phyloP scores from a whole-genome alignment of 2,888 invertebrate genomes.

The Charanyca ferruginea region DNA sequence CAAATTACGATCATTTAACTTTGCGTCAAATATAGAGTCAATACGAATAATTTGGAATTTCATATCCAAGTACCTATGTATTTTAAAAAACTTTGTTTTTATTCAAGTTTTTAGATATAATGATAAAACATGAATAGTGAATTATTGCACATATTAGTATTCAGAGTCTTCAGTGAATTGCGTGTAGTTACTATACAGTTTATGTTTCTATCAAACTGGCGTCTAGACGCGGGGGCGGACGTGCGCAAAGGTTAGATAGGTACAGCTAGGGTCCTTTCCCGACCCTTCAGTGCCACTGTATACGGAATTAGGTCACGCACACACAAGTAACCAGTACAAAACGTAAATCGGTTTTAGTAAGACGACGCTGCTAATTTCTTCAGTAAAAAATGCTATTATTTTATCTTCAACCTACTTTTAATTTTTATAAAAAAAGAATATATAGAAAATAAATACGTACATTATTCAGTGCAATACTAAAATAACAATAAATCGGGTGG shows the following conservation, averaged over 20 bases:
- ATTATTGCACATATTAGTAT: constrained; percentile 38
- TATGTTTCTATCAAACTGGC: constrained; percentile 64
- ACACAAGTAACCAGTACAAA: constrained; percentile 43
- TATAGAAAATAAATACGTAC: neutral
- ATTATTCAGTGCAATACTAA: constrained; percentile 9
- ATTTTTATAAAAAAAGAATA: neutral
- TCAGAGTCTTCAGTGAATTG: constrained; percentile 53
- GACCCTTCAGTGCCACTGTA: constrained; percentile 66
- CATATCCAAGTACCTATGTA: too few species aligned
- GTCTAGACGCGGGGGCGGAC: constrained; percentile 86
- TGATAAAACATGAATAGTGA: constrained; percentile 25
- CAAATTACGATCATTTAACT: constrained; percentile 29
- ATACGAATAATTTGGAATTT: neutral
- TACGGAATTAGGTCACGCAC: constrained; percentile 71
- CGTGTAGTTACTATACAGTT: constrained; percentile 62
- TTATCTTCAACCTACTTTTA: neutral
- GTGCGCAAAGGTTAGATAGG: constrained; percentile 72
- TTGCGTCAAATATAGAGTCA: constrained; percentile 19
- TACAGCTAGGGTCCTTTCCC: constrained; percentile 65
- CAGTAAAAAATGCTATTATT: neutral
- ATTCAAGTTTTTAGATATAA: constrained; percentile 4
- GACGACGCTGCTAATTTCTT: constrained; percentile 4
- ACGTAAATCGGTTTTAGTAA: constrained; percentile 12
- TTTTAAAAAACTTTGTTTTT: constrained; percentile 3
- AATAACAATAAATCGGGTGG: constrained; percentile 30